A percentile compares a stretch with the other conserved stretches of the same genome.
Evolutionary conservation across 2,113 vertebrate species (phyloP).

Genomic region (Gorilla gorilla): DNA sequence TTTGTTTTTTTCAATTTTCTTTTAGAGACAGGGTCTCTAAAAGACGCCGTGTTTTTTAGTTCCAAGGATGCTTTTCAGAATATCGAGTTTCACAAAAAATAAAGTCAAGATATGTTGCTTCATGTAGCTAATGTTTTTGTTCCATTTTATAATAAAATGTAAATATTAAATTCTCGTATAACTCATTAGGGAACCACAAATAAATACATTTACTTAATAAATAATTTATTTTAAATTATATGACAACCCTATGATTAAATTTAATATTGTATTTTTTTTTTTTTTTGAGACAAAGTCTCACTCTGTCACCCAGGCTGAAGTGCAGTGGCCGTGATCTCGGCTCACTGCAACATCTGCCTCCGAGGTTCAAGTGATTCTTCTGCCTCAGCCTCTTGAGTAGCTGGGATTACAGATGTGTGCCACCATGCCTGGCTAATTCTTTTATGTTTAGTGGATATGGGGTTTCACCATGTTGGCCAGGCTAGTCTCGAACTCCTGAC

Average conservation of each 20-base stretch:
- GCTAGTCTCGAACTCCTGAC: too few relatives aligned
- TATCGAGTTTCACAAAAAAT: neutral
- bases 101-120: neutral
- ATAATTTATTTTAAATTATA: neutral
- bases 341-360: too few relatives aligned
- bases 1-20: neutral
- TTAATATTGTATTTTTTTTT: neutral
- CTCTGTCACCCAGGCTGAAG: too few relatives aligned
- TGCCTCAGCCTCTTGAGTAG: too few relatives aligned
- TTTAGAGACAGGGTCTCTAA: too few relatives aligned
- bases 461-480: too few relatives aligned
- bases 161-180: neutral
- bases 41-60: neutral
- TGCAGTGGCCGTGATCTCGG: accelerated
- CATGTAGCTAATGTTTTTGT: neutral
- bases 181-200: too few relatives aligned
- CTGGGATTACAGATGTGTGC: too few relatives aligned
- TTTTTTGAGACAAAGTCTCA: too few relatives aligned
- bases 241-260: neutral
- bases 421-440: too few relatives aligned
- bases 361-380: too few relatives aligned
- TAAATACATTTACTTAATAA: neutral
- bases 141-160: neutral
- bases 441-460: too few relatives aligned
- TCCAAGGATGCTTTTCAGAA: neutral